phyloP scores from a whole-genome alignment of 2,797 vertebrate genomes.

The Pseudopleuronectes americanus region DNA sequence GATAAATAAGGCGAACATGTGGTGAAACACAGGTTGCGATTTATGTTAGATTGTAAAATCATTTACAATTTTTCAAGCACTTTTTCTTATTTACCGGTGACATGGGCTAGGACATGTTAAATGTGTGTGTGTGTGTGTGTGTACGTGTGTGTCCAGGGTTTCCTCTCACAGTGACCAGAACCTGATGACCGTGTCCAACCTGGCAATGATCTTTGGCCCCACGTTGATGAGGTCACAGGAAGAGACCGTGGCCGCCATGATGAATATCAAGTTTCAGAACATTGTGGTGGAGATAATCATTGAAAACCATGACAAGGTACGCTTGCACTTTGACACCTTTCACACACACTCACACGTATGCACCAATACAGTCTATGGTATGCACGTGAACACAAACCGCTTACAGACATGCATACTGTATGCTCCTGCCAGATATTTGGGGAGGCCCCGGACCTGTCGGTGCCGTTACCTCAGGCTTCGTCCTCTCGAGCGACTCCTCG shows the following conservation, averaged over 20 bases:
- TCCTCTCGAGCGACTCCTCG: slow-evolving; percentile 87
- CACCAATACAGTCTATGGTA: too few relatives aligned
- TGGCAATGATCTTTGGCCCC: slow-evolving; percentile 98
- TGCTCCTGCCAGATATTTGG: slow-evolving; percentile 88
- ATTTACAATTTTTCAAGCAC: too few relatives aligned
- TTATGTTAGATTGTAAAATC: too few relatives aligned
- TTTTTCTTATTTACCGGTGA: too few relatives aligned
- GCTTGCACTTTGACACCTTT: background rate
- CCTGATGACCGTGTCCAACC: slow-evolving; percentile 97
- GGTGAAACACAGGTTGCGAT: too few relatives aligned
- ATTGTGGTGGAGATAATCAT: slow-evolving; percentile 99
- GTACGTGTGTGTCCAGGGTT: slow-evolving; percentile 81
- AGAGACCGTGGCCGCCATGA: slow-evolving; percentile 98
- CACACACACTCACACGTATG: too few relatives aligned
- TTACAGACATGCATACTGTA: slow-evolving; percentile 5
- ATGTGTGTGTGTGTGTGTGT: background rate
- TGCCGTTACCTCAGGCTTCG: slow-evolving; percentile 91
- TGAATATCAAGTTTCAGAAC: slow-evolving; percentile 99
- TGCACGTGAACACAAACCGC: background rate
- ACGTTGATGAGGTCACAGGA: slow-evolving; percentile 98
- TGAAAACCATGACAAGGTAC: slow-evolving; percentile 95
- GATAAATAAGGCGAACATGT: too few relatives aligned
- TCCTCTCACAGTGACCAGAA: slow-evolving; percentile 95
- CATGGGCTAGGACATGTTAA: too few relatives aligned
- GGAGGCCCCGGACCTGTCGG: slow-evolving; percentile 92